phyloP scores from a whole-genome alignment of 2,113 vertebrate genomes.

The Oxyura jamaicensis region DNA sequence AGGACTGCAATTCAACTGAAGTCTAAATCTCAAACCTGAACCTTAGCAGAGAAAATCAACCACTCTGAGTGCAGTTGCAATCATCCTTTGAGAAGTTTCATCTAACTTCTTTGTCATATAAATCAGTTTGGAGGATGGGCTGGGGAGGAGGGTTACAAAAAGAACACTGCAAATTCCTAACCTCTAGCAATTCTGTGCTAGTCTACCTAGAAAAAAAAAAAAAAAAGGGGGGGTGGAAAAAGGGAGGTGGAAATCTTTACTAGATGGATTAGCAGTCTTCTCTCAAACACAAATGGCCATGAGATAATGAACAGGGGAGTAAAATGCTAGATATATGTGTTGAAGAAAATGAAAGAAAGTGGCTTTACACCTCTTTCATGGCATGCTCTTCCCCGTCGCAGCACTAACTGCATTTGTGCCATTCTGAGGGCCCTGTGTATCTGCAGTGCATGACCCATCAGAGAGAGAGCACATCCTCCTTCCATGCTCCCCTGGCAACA shows the following conservation, averaged over 20 bases:
- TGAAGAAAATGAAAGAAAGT: not conserved
- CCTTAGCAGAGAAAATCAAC: not conserved
- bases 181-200: not conserved
- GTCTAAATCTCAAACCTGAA: not conserved
- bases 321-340: not conserved
- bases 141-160: not conserved
- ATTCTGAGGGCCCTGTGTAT: not conserved
- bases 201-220: not conserved
- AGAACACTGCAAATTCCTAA: not conserved
- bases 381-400: accelerated
- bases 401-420: not conserved
- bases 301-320: not conserved
- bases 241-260: not conserved
- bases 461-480: not conserved
- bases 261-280: not conserved
- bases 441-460: not conserved
- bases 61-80: not conserved
- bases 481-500: not conserved
- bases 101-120: not conserved
- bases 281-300: not conserved
- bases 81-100: not conserved
- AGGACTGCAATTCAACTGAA: not conserved
- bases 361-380: too few species aligned
- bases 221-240: too few species aligned
- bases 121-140: not conserved